Evolutionary conservation across 2,888 invertebrate genomes (phyloP), one percentile per base, ranked within the genome.

Genomic region (Archaeoteleia sp.): DNA sequence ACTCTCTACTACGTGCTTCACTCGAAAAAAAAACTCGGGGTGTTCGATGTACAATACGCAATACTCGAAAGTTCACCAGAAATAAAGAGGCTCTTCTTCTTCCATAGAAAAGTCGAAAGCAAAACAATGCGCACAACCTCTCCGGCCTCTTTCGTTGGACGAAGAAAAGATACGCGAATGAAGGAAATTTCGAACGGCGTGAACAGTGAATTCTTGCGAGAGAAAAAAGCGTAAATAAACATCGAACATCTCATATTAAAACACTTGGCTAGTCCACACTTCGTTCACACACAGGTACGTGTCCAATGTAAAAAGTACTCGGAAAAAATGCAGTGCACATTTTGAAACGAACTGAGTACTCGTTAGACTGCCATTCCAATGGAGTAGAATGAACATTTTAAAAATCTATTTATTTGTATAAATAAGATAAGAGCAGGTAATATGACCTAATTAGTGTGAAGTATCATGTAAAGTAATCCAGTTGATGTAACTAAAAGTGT

Each of bases 1-100:
- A 57, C 35, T 66, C 42, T 71, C 73, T 73, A 76, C 72, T 70
- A 71, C 72, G 77, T 78, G 76, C 76, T 72, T 73, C 74, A 76
- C 73, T 54, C 53, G 65, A 42, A 65, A 65, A 55, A 29, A 42
- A 63, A 15, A 35, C 20, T 67, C 14, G 8, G 9, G 45, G 61
- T 67, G 65, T 62, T 70, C 69, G 72, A 72, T 70, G 72, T 72
- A 60, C 37, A 67, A 40, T 55, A 67, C 67, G 63, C 60, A 46
- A 54, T 40, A 48, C 37, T 61, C 48, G 48, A 48, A 53, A 43
- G 37, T 67, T 55, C 42, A 42, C 48, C 15, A 20, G 13, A 34
- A 15, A 8, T 4, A 10, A 23, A 46, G 17, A 6, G 2, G 4
- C 37, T 13, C 12, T 13, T 46, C 34, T 23, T 39, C 8, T 40